A percentile compares a stretch with the other conserved stretches of the same genome.
Evolutionary conservation across 2,888 invertebrate species (phyloP).

Genomic region (Campoletis raptor): DNA sequence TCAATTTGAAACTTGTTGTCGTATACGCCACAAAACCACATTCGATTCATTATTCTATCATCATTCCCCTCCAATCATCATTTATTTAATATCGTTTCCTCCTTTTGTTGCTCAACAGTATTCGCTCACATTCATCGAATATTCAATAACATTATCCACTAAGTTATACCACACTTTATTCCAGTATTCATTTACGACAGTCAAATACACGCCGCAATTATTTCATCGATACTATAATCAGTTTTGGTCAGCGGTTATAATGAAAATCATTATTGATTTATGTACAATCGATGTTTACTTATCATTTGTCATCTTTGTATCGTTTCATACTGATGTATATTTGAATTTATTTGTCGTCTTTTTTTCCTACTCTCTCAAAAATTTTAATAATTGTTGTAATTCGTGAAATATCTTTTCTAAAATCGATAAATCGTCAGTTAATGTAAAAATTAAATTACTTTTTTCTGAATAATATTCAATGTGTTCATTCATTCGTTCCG

Average conservation of each 20-base stretch:
- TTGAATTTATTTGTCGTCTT: background rate
- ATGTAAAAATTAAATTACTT: background rate
- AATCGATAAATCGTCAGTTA: background rate
- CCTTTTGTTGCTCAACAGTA: slow-evolving; percentile 1
- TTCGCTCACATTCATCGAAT: background rate
- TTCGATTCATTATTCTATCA: slow-evolving; percentile 51
- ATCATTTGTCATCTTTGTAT: slow-evolving; percentile 9
- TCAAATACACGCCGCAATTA: background rate
- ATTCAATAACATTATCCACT: slow-evolving; percentile 20
- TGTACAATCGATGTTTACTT: slow-evolving; percentile 4
- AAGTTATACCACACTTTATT: slow-evolving; percentile 9
- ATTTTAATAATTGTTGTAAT: background rate
- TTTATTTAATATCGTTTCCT: slow-evolving; percentile 45
- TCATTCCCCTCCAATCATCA: slow-evolving; percentile 34
- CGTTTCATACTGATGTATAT: background rate
- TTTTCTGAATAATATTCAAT: background rate
- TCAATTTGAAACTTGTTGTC: slow-evolving; percentile 38
- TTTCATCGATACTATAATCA: background rate
- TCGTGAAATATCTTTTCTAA: background rate
- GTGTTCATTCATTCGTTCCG: background rate
- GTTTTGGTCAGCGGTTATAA: background rate
- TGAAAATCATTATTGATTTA: slow-evolving; percentile 13
- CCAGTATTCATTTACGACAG: slow-evolving; percentile 11
- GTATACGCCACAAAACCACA: slow-evolving; percentile 7
- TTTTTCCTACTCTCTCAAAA: background rate